These are phyloP conservation scores for Xenus cinereus DNA, from an alignment of 2,113 vertebrate species.

Conservation along the genomic window DNA sequence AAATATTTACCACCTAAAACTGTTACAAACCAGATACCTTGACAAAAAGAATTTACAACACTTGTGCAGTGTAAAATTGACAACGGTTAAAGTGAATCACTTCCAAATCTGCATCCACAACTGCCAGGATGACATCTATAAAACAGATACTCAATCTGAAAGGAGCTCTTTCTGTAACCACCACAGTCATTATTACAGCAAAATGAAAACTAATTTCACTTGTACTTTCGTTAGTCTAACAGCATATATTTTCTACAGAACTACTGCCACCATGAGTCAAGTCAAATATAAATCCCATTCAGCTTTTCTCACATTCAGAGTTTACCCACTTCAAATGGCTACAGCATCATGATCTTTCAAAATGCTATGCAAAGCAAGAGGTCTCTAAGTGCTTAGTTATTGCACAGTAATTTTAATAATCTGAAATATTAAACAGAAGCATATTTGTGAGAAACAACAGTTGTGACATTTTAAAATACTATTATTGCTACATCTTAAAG, in stretches of 20 bases:
- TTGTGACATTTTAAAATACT: not conserved
- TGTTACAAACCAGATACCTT: not conserved
- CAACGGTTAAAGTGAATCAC: not conserved
- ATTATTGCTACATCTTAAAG: not conserved
- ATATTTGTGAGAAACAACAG: not conserved
- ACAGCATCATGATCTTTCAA: not conserved
- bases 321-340: not conserved
- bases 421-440: not conserved
- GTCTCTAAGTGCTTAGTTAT: not conserved
- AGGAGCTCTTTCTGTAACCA: not conserved
- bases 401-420: not conserved
- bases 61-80: not conserved
- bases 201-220: not conserved
- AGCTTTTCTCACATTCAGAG: not conserved
- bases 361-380: not conserved
- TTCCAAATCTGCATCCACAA: not conserved
- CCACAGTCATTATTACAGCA: not conserved
- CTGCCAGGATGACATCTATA: not conserved
- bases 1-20: not conserved
- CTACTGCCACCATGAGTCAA: conserved; percentile 37
- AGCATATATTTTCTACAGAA: not conserved
- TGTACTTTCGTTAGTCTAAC: not conserved
- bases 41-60: not conserved
- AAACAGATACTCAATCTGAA: not conserved
- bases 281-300: not conserved